phyloP scores from a whole-genome alignment of 2,113 vertebrate species.

The Dromaius novaehollandiae region DNA sequence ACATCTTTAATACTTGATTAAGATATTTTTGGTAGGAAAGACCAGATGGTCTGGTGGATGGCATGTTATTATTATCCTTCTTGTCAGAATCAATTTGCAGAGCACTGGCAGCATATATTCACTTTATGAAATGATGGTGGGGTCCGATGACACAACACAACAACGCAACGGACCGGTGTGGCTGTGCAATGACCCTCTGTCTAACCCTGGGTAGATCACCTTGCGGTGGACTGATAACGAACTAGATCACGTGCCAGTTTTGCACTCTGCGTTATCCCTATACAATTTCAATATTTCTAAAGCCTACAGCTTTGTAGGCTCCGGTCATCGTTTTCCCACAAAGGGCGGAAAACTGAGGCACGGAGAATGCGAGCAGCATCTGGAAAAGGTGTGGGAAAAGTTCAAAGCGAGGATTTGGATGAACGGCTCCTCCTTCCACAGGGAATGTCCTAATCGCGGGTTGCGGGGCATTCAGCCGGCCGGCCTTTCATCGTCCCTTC shows the following conservation, averaged over 20 bases:
- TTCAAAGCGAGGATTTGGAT: neutral
- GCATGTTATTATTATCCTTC: neutral
- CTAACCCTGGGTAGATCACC: fast-evolving
- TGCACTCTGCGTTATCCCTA: neutral
- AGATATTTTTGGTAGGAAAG: conserved; percentile 35
- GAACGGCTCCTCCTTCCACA: fast-evolving
- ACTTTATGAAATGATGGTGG: neutral
- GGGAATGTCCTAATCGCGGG: neutral
- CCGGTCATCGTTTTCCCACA: neutral
- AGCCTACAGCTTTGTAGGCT: neutral
- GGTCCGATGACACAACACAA: neutral
- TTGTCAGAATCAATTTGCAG: neutral
- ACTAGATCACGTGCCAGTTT: fast-evolving
- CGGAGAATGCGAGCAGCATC: neutral
- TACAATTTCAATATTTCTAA: neutral
- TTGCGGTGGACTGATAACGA: neutral
- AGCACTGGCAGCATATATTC: neutral
- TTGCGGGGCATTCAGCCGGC: fast-evolving
- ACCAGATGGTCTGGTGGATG: neutral
- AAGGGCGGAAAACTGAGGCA: neutral
- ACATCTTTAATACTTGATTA: conserved; percentile 60
- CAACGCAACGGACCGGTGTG: neutral
- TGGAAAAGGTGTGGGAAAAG: neutral
- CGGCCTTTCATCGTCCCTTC: neutral
- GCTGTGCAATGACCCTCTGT: fast-evolving